Percentiles rank a stretch among this genome's conserved stretches.
phyloP scores from a whole-genome alignment of 2,888 invertebrate species.

The Listrodromus nycthemerus region DNA sequence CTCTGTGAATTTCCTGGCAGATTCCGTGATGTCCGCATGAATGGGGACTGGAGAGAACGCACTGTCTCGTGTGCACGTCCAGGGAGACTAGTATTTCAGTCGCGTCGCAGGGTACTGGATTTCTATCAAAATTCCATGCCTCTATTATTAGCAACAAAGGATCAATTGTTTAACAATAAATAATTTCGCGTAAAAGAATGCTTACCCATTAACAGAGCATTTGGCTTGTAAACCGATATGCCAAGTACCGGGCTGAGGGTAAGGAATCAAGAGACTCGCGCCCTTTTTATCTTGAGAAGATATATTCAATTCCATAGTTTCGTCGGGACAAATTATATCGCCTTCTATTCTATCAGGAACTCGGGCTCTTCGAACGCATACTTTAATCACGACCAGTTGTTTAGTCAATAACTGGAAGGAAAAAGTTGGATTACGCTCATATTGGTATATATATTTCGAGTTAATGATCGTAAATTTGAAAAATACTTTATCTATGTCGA shows the following conservation, averaged over 20 bases:
- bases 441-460: not conserved
- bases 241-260: conserved; percentile 85
- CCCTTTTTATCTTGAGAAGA: conserved; percentile 74
- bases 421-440: not conserved
- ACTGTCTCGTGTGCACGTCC: conserved; percentile 83
- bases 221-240: conserved; percentile 83
- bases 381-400: conserved; percentile 76
- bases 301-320: conserved; percentile 75
- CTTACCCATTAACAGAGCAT: conserved; percentile 82
- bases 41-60: conserved; percentile 82
- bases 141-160: not conserved
- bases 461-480: not conserved
- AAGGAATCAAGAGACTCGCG: conserved; percentile 82
- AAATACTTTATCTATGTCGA: conserved; percentile 82
- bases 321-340: conserved; percentile 76
- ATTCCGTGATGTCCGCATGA: conserved; percentile 84
- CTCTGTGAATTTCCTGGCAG: conserved; percentile 85
- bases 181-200: not conserved
- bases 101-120: conserved; percentile 80
- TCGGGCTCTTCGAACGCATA: conserved; percentile 81
- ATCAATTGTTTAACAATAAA: not conserved
- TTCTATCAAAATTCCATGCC: conserved; percentile 71
- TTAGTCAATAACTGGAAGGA: conserved; percentile 72
- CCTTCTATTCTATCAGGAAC: conserved; percentile 76
- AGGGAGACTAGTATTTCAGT: conserved; percentile 84